Base-by-base conservation (phyloP, 2,888 invertebrate genomes). In the Cerceris rybyensis region DNA sequence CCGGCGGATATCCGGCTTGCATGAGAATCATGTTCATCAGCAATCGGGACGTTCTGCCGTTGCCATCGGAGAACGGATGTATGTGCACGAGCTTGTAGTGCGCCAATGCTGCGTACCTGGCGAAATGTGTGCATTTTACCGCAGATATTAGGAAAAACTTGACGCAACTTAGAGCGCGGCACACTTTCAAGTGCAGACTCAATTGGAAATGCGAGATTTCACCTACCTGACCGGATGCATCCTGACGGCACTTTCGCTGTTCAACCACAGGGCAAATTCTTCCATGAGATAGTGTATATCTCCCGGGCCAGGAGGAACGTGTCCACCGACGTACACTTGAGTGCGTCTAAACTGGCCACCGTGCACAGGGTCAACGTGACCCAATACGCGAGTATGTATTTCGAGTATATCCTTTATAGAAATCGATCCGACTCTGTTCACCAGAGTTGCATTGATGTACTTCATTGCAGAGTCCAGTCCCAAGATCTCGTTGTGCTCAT, bases 71-170 rank as follows among this genome's bases (percentile, higher is more conserved):
- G 93, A 99, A 99, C 0, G 99, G 99, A 93, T 99, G 99, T 85
- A 99, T 98, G 90, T 97, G 97, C 0, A 99, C 99, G 58, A 99
- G 93, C 93, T 98, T 98, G 93, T 99, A 99, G 93, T 99, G 99
- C 0, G 98, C 98, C 68, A 99, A 93, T 0, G 99, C 99, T 65
- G 99, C 98, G 90, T 97, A 97, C 92, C 98, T 97, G 86, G 2
- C n/a, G 61, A 52, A 11, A 13, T 14, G 67, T 66, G 41, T 66
- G n/a, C 52, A n/a, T 54, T 11, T 2, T n/a, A 54, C 14, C 54
- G n/a, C n/a, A 7, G 9, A 46, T 13, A 46, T 46, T 46, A 4
- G 28, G 4, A 4, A 28, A 28, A 28, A 1, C 28, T 28, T 28
- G 4, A 28, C 28, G 28, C 28, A 28, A 28, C 28, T 28, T 28